Percentiles rank a stretch among this genome's conserved stretches.
phyloP scores from a whole-genome alignment of 2,797 vertebrate species.

The Cuniculus paca region DNA sequence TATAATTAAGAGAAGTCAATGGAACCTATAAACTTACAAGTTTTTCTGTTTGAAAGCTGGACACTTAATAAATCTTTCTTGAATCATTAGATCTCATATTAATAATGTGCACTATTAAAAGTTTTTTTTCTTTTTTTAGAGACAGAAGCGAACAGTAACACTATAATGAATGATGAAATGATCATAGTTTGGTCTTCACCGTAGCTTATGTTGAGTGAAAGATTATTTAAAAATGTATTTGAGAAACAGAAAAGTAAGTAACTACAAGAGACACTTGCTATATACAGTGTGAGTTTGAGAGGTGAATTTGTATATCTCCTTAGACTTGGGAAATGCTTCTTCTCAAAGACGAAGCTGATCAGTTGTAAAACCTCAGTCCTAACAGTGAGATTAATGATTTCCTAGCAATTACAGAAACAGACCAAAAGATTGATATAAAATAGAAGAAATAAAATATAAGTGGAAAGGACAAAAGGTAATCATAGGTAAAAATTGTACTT shows the following conservation, averaged over 20 bases:
- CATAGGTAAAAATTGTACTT: not conserved
- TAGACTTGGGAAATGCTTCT: not conserved
- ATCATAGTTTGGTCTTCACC: not conserved
- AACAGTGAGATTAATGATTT: not conserved
- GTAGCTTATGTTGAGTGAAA: not conserved
- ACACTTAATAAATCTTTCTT: not conserved
- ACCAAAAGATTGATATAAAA: not conserved
- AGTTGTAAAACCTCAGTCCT: not conserved
- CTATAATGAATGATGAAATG: not conserved
- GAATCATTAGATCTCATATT: not conserved
- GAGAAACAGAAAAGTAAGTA: not conserved
- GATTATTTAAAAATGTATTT: not conserved
- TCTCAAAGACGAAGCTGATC: not conserved
- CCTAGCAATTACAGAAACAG: not conserved
- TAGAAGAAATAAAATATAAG: not conserved
- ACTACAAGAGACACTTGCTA: not conserved
- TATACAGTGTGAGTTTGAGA: not conserved
- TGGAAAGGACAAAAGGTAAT: not conserved
- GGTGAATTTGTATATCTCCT: not conserved
- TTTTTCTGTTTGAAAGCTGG: not conserved
- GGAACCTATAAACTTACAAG: not conserved
- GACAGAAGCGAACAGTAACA: not conserved
- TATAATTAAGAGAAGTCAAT: constrained; percentile 52
- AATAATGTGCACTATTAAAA: not conserved
- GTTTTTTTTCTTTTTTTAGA: not conserved